phyloP scores from a whole-genome alignment of 2,113 vertebrate genomes.

The Fulmarus glacialis region DNA sequence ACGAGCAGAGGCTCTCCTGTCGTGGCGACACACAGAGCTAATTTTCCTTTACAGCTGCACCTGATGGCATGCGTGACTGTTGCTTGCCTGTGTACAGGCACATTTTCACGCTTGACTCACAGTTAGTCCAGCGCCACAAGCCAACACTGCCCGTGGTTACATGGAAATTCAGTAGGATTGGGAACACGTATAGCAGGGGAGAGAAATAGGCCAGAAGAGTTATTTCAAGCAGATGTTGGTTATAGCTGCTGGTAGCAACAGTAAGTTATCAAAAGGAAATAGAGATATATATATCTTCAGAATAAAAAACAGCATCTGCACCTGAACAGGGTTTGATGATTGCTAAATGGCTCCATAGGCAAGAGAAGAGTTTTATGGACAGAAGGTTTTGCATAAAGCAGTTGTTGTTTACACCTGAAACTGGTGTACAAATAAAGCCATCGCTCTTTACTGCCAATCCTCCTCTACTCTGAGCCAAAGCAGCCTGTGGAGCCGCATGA shows the following conservation, averaged over 20 bases:
- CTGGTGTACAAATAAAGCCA: constrained; percentile 21
- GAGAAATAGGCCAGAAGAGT: neutral
- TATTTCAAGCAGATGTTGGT: neutral
- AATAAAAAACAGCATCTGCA: neutral
- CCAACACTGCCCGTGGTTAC: neutral
- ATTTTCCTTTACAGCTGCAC: neutral
- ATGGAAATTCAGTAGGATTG: neutral
- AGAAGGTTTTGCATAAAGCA: constrained; percentile 21
- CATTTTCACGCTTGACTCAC: neutral
- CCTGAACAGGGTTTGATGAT: neutral
- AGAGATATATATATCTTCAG: neutral
- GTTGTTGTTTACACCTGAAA: constrained; percentile 35
- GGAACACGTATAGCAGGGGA: neutral
- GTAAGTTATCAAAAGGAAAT: constrained; percentile 1
- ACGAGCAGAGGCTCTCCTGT: neutral
- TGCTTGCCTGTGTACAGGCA: neutral
- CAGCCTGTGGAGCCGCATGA: neutral
- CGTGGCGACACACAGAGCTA: accelerated
- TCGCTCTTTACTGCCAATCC: neutral
- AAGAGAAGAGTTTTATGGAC: neutral
- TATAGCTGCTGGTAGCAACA: neutral
- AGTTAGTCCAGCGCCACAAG: neutral
- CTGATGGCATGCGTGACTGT: neutral
- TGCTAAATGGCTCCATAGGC: neutral
- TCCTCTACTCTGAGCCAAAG: neutral